These are phyloP conservation scores for Epinephelus moara DNA, from an alignment of 2,113 vertebrate genomes.

Conservation along the genomic window DNA sequence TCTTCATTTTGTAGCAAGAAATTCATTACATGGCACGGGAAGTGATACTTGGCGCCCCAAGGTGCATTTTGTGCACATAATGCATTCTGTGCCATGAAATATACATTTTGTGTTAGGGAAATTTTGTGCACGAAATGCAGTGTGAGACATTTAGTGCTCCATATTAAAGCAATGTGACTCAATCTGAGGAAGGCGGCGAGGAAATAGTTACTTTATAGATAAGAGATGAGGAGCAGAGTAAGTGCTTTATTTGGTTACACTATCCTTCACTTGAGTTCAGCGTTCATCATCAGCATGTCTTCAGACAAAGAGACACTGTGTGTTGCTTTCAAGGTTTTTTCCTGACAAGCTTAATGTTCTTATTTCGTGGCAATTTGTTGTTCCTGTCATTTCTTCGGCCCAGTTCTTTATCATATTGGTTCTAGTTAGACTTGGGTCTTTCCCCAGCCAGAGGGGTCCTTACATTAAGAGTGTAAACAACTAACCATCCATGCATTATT, in stretches of 20 bases:
- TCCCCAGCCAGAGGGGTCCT: neutral
- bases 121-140: slow-evolving; percentile 19
- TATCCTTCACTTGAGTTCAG: neutral
- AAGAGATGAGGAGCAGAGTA: neutral
- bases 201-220: neutral
- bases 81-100: slow-evolving; percentile 63
- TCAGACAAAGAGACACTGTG: slow-evolving; percentile 16
- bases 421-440: slow-evolving; percentile 4
- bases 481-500: neutral
- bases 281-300: slow-evolving; percentile 5
- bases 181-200: neutral
- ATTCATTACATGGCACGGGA: slow-evolving; percentile 35
- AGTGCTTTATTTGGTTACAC: neutral
- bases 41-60: slow-evolving; percentile 32
- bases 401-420: slow-evolving; percentile 10
- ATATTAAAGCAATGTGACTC: slow-evolving; percentile 9
- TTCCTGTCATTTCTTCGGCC: neutral
- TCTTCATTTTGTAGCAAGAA: slow-evolving; percentile 50
- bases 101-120: slow-evolving; percentile 49
- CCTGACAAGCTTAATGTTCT: neutral
- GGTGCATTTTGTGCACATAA: slow-evolving; percentile 57
- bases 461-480: neutral
- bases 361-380: neutral
- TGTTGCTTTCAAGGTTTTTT: neutral
- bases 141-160: slow-evolving; percentile 28